Percentiles rank a stretch among this genome's conserved stretches.
These are phyloP conservation scores for Ceraclea dissimilis DNA, from an alignment of 2,888 invertebrate species.

Conservation along the genomic window DNA sequence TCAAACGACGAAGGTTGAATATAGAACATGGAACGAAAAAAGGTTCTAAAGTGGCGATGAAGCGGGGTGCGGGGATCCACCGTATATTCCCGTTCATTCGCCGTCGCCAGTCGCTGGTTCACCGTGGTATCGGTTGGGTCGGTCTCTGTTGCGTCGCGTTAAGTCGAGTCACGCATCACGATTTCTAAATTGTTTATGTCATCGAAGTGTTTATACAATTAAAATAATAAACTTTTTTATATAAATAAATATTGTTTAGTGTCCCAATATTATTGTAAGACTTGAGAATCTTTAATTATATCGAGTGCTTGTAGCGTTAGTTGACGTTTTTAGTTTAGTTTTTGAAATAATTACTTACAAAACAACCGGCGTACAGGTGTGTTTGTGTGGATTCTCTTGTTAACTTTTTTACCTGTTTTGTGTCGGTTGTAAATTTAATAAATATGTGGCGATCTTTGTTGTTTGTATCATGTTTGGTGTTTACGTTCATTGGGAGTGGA, in stretches of 20 bases:
- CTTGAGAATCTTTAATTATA: too few relatives aligned
- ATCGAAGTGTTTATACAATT: too few relatives aligned
- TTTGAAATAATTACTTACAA: background rate
- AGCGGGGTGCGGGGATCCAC: background rate
- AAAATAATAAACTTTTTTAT: too few relatives aligned
- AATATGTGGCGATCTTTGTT: background rate
- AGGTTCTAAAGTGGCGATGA: background rate
- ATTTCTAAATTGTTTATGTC: too few relatives aligned
- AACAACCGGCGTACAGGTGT: background rate
- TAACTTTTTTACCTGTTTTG: background rate
- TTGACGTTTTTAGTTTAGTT: background rate
- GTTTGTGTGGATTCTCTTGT: background rate
- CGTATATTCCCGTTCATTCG: background rate
- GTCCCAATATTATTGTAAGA: too few relatives aligned
- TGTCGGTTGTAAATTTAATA: too few relatives aligned
- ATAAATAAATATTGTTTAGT: too few relatives aligned
- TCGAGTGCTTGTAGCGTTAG: background rate
- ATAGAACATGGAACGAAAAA: background rate
- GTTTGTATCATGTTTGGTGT: conserved; percentile 11
- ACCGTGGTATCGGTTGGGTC: background rate
- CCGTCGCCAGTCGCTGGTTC: background rate
- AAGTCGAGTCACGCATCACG: too few relatives aligned
- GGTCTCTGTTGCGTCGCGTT: too few relatives aligned
- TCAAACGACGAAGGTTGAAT: background rate
- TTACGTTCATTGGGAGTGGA: conserved; percentile 12